Evolutionary conservation across 2,113 vertebrate species (phyloP), one percentile per base, ranked within the genome.

Genomic region (Kobus ellipsiprymnus): DNA sequence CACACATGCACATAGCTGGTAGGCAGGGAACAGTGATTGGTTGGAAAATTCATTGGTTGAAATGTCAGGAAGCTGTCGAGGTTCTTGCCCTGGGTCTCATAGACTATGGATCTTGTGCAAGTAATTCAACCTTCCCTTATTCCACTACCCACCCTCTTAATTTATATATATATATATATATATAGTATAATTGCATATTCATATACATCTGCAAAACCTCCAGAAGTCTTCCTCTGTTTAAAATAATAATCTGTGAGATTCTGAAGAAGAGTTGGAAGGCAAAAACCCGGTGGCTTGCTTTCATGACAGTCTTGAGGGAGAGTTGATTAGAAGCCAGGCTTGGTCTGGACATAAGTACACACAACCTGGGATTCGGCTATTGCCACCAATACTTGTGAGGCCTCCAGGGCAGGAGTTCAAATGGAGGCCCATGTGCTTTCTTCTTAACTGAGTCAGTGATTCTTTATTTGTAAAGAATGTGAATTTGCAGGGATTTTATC

Each of bases 391-490:
- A 23, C 46, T 36, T 86, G 33, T 52, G 57, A 44, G 64, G 54
- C 19, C 52, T 71, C 11, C 8, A 50, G 78, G 44, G n/a, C 30
- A 12, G 77, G 77, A 77, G 59, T 91, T 96, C 95, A 82, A 5
- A 12, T 19, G 36, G 54, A 93, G 85, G 27, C 54, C 74, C 27
- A 30, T 21, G 33, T 27, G 33, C 57, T 55, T 77, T 92, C 40
- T 74, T 95, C 48, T 82, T 83, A 67, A 93, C 87, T 62, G 86
- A 67, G 78, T 80, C 94, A 86, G 81, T 57, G 77, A 80, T 89
- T 50, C 77, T 95, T 92, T 94, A 50, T 90, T 91, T 92, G 29
- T 90, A 91, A 94, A 94, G 92, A 95, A 78, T 30, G 44, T 50
- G 40, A 90, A 85, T 8, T 95, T 95, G n/a, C 48, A 67, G 19